Base-by-base conservation (phyloP, 2,113 vertebrate species). In the Odontesthes bonariensis region DNA sequence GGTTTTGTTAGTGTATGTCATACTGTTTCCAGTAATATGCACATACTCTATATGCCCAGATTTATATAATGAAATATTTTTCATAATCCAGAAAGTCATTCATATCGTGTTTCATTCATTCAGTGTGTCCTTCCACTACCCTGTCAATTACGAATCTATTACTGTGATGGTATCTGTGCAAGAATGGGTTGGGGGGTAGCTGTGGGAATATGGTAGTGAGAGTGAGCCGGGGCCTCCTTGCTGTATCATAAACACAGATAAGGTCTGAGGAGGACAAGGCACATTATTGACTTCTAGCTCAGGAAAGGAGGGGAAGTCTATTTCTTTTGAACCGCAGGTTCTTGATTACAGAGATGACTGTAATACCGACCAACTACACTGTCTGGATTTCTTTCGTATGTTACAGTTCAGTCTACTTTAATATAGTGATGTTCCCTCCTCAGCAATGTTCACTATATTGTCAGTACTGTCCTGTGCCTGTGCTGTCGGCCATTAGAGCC, bases 151-250 rank as follows among this genome's bases (percentile, higher is more conserved):
- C 5, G 49, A 51, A 51, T 78, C 17, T 33, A 10, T 61, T 40
- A 56, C 40, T 73, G 53, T 73, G 84, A 87, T 81, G 86, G 56
- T 82, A 86, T 87, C 84, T 80, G 52, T 65, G 66, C 22, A n/a
- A 27, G 53, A 38, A 46, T 38, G 32, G 1, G 40, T 22, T 56
- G 20, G 32, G 42, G 9, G 31, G 74, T 70, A 55, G 49, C 33
- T 77, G 33, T 73, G 80, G 60, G 62, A 63, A 60, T 63, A 80
- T 81, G 53, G 68, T 40, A 61, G 73, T 22, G 77, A 60, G 23
- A 69, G 16, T 49, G 47, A 83, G 79, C 69, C 47, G 73, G 67
- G 69, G 73, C 76, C 17, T 33, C 46, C 46, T 32, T 59, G 54
- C 66, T 20, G 20, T 31, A 33, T 10, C 11, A 52, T 44, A 4